Conservation (phyloP, 2,797 vertebrate genomes). For the Muscicapa striata region DNA sequence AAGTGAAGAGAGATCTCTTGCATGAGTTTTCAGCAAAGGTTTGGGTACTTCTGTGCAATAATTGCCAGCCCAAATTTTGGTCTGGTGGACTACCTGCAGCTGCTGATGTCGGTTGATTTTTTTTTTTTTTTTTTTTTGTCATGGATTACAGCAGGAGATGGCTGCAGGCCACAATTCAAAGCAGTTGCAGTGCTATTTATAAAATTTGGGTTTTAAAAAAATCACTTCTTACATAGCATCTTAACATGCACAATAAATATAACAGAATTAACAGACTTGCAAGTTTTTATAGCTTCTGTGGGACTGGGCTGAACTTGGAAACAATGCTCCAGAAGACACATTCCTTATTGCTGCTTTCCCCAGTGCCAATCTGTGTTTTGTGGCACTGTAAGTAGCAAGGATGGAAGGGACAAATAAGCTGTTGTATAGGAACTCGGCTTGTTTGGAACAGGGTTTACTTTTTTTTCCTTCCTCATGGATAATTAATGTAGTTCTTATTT, state of each 20-base stretch:
- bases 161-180: not conserved
- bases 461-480: not conserved
- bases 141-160: not conserved
- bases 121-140: not conserved
- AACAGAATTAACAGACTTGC: not conserved
- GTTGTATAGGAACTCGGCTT: not conserved
- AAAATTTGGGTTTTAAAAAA: not conserved
- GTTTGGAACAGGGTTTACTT: not conserved
- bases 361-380: not conserved
- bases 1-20: not conserved
- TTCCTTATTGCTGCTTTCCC: not conserved
- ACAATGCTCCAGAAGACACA: not conserved
- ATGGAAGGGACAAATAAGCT: conserved; percentile 19
- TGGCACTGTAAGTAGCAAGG: not conserved
- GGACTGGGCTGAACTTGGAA: not conserved
- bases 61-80: not conserved
- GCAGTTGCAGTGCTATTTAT: not conserved
- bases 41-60: not conserved
- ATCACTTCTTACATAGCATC: not conserved
- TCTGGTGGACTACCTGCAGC: not conserved
- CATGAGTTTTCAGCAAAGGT: not conserved
- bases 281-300: conserved; percentile 27
- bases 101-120: not conserved
- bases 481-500: not conserved
- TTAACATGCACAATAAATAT: not conserved